Base-by-base conservation (phyloP, 2,888 invertebrate genomes). In the Ceraclea dissimilis region DNA sequence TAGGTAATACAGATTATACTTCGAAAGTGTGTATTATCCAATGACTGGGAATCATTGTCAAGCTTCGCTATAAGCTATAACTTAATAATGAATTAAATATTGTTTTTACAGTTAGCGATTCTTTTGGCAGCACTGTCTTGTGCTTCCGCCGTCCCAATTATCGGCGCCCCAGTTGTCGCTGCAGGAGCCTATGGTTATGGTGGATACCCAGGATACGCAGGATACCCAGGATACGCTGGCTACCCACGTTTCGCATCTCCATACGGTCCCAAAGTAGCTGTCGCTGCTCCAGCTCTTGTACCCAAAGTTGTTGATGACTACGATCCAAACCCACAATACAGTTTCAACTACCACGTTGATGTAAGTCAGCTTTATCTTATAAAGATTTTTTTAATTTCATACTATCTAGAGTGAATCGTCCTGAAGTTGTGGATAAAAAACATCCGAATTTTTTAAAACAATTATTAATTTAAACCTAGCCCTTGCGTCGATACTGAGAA, bases 181-280 rank as follows among this genome's bases (percentile, higher is more conserved):
- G 39, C 39, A 4, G 39, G 39, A 4, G 57, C 60, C 51, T 64
- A 64, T 51, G 66, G 69, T 53, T 67, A 63, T 67, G 49, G 63
- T 59, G 16, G 52, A 49, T 56, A 63, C 60, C 43, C 63, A 64
- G 54, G 62, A 65, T 46, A 69, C 47, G 69, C 68, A 61, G 70
- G 69, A 33, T 67, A 66, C 51, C 51, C 63, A 58, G 18, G 52
- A 51, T 46, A 69, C 48, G 69, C 68, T 60, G 70, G 69, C 33
- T 67, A 67, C 54, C 67, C 69, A 22, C 68, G 69, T 26, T 69
- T 68, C 1, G 66, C 64, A 53, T 66, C 66, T 59, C 67, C 69
- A 21, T n/a, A n/a, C n/a, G n/a, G n/a, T n/a, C n/a, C n/a, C n/a
- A 62, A 68, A 50, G 64, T 62, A 13, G 56, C 58, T 52, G 64